These are phyloP conservation scores for Bursaphelenchus mucronatus DNA, from an alignment of 1,140 invertebrate genomes.

Conservation along the genomic window DNA sequence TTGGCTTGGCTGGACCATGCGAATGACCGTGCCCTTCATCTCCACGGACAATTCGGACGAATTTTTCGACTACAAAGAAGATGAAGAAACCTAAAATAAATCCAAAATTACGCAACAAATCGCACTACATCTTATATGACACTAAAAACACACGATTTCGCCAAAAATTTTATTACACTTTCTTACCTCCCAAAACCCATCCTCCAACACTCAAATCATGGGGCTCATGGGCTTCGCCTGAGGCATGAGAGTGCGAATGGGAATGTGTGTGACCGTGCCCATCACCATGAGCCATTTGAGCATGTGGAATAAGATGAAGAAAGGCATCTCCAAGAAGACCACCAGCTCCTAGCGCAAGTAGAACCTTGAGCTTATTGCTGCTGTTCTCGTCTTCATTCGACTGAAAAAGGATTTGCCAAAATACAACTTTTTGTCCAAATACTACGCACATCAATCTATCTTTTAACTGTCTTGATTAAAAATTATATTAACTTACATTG, in stretches of 20 bases:
- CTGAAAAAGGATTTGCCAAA: constrained; percentile 18
- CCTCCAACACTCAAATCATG: constrained; percentile 47
- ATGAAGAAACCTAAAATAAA: constrained; percentile 38
- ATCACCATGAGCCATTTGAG: constrained; percentile 66
- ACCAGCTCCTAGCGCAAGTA: constrained; percentile 88
- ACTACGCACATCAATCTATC: not conserved
- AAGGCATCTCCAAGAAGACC: constrained; percentile 91
- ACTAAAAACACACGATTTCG: no score
- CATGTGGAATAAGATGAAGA: constrained; percentile 90
- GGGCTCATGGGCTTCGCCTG: constrained; percentile 39
- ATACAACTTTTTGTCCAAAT: not conserved
- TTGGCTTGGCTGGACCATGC: constrained; percentile 13
- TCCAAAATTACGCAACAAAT: not conserved
- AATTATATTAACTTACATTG: constrained; percentile 68
- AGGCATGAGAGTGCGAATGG: constrained; percentile 56
- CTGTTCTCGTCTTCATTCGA: constrained; percentile 28
- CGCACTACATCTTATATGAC: no score
- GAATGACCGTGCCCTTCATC: constrained; percentile 36
- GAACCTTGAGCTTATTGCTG: constrained; percentile 70
- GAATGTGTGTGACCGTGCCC: constrained; percentile 66
- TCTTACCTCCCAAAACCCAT: constrained; percentile 43
- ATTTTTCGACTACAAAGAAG: constrained; percentile 52
- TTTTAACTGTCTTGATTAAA: constrained; percentile 58
- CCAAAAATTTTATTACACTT: not conserved
- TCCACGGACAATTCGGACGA: constrained; percentile 50